Base-by-base conservation (phyloP, 2,797 vertebrate genomes). In the Phrynocephalus forsythii region DNA sequence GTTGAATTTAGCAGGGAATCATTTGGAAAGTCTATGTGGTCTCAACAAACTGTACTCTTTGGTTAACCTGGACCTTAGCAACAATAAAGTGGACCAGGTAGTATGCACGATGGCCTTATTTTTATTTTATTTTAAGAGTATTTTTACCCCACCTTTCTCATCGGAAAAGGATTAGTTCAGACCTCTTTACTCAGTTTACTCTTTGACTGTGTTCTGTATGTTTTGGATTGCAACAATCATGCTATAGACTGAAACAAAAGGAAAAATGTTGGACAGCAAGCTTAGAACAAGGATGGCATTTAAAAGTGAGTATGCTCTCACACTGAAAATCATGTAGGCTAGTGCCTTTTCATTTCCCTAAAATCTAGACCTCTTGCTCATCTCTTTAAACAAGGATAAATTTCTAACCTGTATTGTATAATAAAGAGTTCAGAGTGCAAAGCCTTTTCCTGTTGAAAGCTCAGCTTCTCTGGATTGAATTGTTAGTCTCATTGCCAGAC, bases 11-110 rank as follows among this genome's bases (percentile, higher is more conserved):
- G 97, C 98, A 0, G 99, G 98, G 2, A 99, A 99, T 96, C 97
- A 98, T 73, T 95, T 99, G 87, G 96, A 98, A 91, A 97, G 87
- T 8, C 96, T 99, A 38, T 96, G 94, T 28, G 98, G 98, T 75
- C 98, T 99, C 92, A 97, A 97, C 87, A 99, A 99, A 93, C 98
- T 99, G 16, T 99, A 99, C 94, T 99, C 98, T 0, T 96, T 99
- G 88, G 98, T 99, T 93, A 98, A 98, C 96, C 93, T 99, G 96
- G 98, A 99, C 94, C 97, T 99, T 88, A 97, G 98, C 91, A 94
- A 97, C 97, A 99, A 99, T 95, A 97, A 96, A 94, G 94, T 99
- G 71, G 96, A 97, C 2, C 98, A 98, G 98, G 99, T 99, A 95
- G 76, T 80, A 24, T 38, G 56, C 6, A 44, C 20, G 38, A 50